These are phyloP conservation scores for Rhinoptilus africanus DNA, from an alignment of 2,113 vertebrate genomes.

Conservation along the genomic window DNA sequence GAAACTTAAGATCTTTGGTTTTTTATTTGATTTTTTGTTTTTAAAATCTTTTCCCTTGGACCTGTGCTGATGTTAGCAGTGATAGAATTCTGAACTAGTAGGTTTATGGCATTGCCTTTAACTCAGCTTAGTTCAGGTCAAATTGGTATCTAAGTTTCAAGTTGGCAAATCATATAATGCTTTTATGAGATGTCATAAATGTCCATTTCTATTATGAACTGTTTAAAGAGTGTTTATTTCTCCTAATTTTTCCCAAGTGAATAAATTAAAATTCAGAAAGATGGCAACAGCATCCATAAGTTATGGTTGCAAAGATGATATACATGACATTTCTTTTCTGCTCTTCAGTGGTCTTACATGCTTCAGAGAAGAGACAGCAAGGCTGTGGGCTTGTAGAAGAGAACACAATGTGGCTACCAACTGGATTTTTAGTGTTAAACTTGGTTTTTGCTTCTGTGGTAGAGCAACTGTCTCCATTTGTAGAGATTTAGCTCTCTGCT, in stretches of 20 bases:
- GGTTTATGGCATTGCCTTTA: neutral
- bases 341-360: neutral
- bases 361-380: neutral
- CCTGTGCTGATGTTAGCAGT: neutral
- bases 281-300: neutral
- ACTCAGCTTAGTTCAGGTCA: neutral
- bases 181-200: neutral
- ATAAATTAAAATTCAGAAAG: neutral
- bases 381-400: neutral
- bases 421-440: neutral
- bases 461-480: neutral
- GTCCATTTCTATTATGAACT: neutral
- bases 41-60: neutral
- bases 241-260: neutral
- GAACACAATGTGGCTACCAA: neutral
- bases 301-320: neutral
- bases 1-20: neutral
- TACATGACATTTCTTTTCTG: neutral
- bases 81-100: neutral
- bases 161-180: neutral
- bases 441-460: neutral
- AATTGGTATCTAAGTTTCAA: neutral
- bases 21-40: neutral
- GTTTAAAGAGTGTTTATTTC: neutral
- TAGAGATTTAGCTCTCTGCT: neutral